Base-by-base conservation (phyloP, 2,113 vertebrate species). In the Paradisaea rubra region DNA sequence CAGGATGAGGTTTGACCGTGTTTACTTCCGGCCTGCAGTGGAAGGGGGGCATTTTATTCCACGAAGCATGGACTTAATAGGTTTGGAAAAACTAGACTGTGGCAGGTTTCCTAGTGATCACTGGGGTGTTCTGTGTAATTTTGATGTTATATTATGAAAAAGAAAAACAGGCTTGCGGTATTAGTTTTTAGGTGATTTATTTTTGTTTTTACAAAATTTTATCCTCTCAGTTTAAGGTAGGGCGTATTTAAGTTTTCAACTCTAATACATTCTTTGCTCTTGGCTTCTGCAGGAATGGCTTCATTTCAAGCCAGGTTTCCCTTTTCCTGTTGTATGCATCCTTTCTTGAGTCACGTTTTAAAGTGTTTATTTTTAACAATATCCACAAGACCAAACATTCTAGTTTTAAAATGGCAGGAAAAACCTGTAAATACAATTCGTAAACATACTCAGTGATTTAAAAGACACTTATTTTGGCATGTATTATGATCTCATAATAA, bases 61-160 rank as follows among this genome's bases (percentile, higher is more conserved):
- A 20, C 98, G 97, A 59, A 98, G 98, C 95, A 98, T 99, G 98
- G 98, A 98, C 72, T 96, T 99, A 76, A 93, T 99, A 2, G 99
- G 99, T 10, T 89, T 98, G 93, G 99, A 99, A 90, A 99, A 99
- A 94, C 96, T 99, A 71, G 98, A 99, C 91, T 99, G 99, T 96
- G 98, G 99, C 8, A 98, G 97, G 76, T 99, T 98, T 95, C 98
- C 98, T 17, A 99, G 99, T 80, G 99, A 99, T 95, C 99, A 99
- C 97, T 99, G 99, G 99, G 99, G 99, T 52, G 97, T 99, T 72
- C 98, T 99, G 70, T 99, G 99, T 84, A 98, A 93, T 74, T 98
- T 99, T 78, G 94, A 98, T 91, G 39, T 98, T 33, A 93, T 98
- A 77, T 24, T 98, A 12, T 98, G 63, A 86, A 66, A 74, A 56